These are phyloP conservation scores for Phoxinus phoxinus DNA, from an alignment of 2,113 vertebrate genomes.

Conservation along the genomic window DNA sequence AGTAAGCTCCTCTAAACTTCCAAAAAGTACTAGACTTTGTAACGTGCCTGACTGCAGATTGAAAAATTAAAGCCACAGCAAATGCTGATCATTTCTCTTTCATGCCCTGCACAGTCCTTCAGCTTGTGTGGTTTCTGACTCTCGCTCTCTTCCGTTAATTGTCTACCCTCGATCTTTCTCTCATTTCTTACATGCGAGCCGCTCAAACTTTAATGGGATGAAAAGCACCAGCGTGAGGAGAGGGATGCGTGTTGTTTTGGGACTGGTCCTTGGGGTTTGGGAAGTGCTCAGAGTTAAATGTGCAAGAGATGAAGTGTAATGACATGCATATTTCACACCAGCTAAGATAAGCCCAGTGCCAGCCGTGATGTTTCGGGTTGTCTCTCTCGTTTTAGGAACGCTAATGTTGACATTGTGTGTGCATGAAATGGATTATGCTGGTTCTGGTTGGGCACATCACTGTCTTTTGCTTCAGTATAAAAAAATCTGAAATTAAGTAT, in stretches of 20 bases:
- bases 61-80: conserved; percentile 7
- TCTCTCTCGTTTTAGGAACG: conserved; percentile 15
- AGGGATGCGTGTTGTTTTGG: conserved; percentile 66
- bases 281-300: conserved; percentile 76
- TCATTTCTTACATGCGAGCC: conserved; percentile 33
- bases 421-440: conserved; percentile 15
- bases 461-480: background rate
- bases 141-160: conserved; percentile 61
- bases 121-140: conserved; percentile 17
- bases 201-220: conserved; percentile 75
- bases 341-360: conserved; percentile 68
- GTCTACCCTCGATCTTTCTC: conserved; percentile 60
- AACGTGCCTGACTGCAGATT: background rate
- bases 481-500: background rate
- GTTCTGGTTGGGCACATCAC: background rate
- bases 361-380: conserved; percentile 1
- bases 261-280: conserved; percentile 69
- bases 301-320: conserved; percentile 61
- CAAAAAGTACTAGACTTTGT: background rate
- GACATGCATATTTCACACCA: conserved; percentile 71
- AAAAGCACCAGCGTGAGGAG: conserved; percentile 61
- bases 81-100: conserved; percentile 17
- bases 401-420: conserved; percentile 8
- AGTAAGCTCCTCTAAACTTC: background rate
- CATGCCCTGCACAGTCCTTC: background rate